phyloP scores from a whole-genome alignment of 2,888 invertebrate genomes.

The Ypsolopha sequella region DNA sequence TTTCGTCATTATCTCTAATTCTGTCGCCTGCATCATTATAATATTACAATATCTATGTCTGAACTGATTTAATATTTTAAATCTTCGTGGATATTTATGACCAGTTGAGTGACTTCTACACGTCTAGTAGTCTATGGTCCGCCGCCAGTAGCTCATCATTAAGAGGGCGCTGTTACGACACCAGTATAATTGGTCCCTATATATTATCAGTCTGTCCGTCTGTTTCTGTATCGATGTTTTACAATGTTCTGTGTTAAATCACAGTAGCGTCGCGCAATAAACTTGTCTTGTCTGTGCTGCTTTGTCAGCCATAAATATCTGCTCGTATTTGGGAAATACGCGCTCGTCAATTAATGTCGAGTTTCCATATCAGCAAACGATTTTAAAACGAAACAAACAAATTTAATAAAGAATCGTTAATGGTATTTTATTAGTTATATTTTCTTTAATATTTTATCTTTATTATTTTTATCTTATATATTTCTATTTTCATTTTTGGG shows the following conservation, averaged over 20 bases:
- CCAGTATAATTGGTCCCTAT: constrained; percentile 52
- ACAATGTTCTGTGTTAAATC: constrained; percentile 23
- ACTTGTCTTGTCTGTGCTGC: constrained; percentile 23
- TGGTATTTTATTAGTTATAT: too few relatives aligned
- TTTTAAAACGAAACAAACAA: too few relatives aligned
- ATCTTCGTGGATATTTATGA: too few relatives aligned
- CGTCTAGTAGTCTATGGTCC: constrained; percentile 11
- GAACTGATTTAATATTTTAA: too few relatives aligned
- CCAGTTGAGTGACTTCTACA: constrained; percentile 7
- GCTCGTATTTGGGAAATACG: not conserved
- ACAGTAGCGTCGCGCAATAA: constrained; percentile 52
- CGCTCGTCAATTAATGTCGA: not conserved
- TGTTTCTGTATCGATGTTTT: constrained; percentile 32
- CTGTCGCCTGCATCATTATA: too few relatives aligned
- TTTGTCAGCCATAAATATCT: not conserved
- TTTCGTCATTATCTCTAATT: too few relatives aligned
- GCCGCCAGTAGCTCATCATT: constrained; percentile 56
- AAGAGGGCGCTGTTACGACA: constrained; percentile 48
- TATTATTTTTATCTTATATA: too few relatives aligned
- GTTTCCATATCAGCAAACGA: too few relatives aligned
- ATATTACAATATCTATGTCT: too few relatives aligned
- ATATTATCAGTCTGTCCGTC: constrained; percentile 37
- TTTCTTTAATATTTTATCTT: too few relatives aligned
- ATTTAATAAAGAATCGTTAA: too few relatives aligned
- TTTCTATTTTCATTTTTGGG: too few relatives aligned